phyloP scores from a whole-genome alignment of 2,113 vertebrate species.

The Butorides virescens region DNA sequence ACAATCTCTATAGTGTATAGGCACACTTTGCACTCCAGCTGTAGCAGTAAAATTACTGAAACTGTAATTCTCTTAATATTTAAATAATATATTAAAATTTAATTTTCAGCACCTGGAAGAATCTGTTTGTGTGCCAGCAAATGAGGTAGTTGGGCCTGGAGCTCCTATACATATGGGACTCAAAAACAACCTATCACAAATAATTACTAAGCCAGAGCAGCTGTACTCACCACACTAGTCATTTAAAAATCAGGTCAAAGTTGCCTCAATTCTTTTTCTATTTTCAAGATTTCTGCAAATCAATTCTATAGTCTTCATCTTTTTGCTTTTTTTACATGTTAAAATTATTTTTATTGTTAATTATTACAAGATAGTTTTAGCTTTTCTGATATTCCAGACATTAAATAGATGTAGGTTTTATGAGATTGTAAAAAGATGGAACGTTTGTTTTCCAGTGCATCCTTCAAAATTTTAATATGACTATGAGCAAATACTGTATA shows the following conservation, averaged over 20 bases:
- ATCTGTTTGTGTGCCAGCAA: slow-evolving; percentile 80
- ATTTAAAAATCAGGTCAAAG: slow-evolving; percentile 80
- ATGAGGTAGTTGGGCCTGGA: slow-evolving; percentile 76
- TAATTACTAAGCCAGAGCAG: slow-evolving; percentile 80
- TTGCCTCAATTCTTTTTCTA: slow-evolving; percentile 61
- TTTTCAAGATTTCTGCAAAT: slow-evolving; percentile 56
- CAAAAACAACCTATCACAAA: slow-evolving; percentile 81
- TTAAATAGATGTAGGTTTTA: neutral
- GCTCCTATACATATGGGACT: slow-evolving; percentile 80
- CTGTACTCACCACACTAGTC: slow-evolving; percentile 66
- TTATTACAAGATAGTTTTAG: neutral
- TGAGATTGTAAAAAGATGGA: neutral
- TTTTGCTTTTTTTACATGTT: neutral
- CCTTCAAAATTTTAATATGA: neutral
- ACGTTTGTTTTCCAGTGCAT: neutral
- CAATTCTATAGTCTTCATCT: neutral
- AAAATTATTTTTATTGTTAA: slow-evolving; percentile 4
- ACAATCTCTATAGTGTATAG: neutral
- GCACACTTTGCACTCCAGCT: slow-evolving; percentile 71
- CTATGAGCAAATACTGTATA: neutral
- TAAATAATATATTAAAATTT: slow-evolving; percentile 93
- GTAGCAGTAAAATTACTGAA: slow-evolving; percentile 79
- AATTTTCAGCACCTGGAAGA: slow-evolving; percentile 88
- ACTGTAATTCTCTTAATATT: slow-evolving; percentile 88
- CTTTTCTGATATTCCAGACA: neutral